Percentiles rank a stretch among this genome's conserved stretches.
These are phyloP conservation scores for Trichoplusia ni DNA, from an alignment of 1,140 invertebrate species.

Conservation along the genomic window DNA sequence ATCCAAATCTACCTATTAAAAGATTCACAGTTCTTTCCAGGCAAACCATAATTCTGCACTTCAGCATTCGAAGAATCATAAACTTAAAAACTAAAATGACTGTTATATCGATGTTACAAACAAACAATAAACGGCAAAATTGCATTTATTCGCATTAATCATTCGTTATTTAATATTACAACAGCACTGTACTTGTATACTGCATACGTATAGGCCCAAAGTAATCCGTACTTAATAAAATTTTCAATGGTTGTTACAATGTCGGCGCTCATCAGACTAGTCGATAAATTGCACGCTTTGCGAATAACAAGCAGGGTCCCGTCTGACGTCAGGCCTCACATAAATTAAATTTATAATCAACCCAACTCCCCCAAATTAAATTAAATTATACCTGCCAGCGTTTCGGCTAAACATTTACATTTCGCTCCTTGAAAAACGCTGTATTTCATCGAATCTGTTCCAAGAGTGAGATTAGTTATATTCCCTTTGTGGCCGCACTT, in stretches of 20 bases:
- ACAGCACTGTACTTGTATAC: too few relatives aligned
- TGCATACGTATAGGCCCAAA: too few relatives aligned
- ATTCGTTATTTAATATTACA: too few relatives aligned
- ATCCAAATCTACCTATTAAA: too few relatives aligned
- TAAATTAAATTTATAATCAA: slow-evolving; percentile 79
- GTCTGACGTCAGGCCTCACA: slow-evolving; percentile 59
- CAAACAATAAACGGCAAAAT: too few relatives aligned
- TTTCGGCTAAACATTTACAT: slow-evolving; percentile 66
- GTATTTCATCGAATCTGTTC: slow-evolving; percentile 52
- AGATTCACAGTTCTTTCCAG: too few relatives aligned
- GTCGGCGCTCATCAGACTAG: slow-evolving; percentile 50
- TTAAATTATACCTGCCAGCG: slow-evolving; percentile 71
- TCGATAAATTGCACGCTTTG: slow-evolving; percentile 64
- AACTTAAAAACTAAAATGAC: too few relatives aligned
- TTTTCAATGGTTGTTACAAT: slow-evolving; percentile 15
- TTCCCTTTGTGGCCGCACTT: slow-evolving; percentile 42
- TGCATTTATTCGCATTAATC: too few relatives aligned
- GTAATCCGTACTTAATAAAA: slow-evolving; percentile 6
- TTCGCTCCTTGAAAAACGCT: slow-evolving; percentile 59
- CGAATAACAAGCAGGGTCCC: slow-evolving; percentile 60
- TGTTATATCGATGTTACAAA: too few relatives aligned
- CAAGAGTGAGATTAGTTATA: slow-evolving; percentile 40
- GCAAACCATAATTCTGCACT: too few relatives aligned
- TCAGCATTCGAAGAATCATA: too few relatives aligned
- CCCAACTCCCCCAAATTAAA: slow-evolving; percentile 63